Evolutionary conservation across 2,797 vertebrate genomes (phyloP).

Genomic region (Perodicticus potto): DNA sequence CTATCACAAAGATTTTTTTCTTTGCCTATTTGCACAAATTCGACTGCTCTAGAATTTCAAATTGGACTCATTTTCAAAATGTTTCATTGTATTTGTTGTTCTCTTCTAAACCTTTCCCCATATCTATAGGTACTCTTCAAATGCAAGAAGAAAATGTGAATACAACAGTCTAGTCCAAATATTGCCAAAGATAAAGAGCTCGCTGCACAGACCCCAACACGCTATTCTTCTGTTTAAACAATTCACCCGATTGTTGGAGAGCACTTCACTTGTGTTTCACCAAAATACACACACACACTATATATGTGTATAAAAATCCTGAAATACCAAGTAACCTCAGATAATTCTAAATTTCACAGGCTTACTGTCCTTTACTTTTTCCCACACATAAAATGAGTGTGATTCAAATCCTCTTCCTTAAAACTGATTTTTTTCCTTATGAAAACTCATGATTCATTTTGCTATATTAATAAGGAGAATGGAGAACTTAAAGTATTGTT

Average conservation of each 20-base stretch:
- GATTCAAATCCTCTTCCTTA: slow-evolving; percentile 6
- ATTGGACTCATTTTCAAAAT: slow-evolving; percentile 52
- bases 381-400: neutral
- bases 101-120: slow-evolving; percentile 27
- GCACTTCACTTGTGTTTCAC: neutral
- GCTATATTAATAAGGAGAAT: neutral
- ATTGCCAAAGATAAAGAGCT: neutral
- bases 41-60: slow-evolving; percentile 52
- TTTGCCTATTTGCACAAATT: slow-evolving; percentile 54
- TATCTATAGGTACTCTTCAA: neutral
- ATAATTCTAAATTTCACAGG: neutral
- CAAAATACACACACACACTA: neutral
- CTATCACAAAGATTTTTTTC: slow-evolving; percentile 40
- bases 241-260: neutral
- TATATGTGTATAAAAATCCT: neutral
- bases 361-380: neutral
- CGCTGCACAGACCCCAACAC: neutral
- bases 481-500: neutral
- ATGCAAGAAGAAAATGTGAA: slow-evolving; percentile 1
- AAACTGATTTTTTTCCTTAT: neutral
- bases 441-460: slow-evolving; percentile 48
- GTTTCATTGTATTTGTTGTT: slow-evolving; percentile 13
- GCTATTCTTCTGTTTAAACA: neutral
- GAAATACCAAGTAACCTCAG: neutral
- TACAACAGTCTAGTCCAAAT: neutral